A percentile compares a stretch with the other conserved stretches of the same genome.
Evolutionary conservation across 2,888 invertebrate species (phyloP).

Genomic region (Mayetiola destructor): DNA sequence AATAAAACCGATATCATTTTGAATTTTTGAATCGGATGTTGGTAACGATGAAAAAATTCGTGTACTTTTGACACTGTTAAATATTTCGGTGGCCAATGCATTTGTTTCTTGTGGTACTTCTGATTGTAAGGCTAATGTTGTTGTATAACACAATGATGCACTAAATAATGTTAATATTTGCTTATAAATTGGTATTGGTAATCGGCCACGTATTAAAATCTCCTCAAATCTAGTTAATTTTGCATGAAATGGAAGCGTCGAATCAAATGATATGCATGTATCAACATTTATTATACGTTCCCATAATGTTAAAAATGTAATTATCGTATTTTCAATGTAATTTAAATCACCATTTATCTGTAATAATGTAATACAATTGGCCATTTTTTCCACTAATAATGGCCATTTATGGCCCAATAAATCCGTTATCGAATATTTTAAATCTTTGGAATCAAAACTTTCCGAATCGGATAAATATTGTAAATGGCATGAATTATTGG

Average conservation of each 20-base stretch:
- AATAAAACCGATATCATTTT: constrained; percentile 30
- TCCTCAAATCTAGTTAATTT: constrained; percentile 68
- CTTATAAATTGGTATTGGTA: constrained; percentile 73
- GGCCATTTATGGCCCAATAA: constrained; percentile 76
- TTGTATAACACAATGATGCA: constrained; percentile 82
- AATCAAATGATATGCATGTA: constrained; percentile 76
- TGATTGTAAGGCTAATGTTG: constrained; percentile 76
- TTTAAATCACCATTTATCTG: constrained; percentile 26
- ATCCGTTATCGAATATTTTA: constrained; percentile 75
- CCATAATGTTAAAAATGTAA: constrained; percentile 76
- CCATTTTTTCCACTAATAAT: constrained; percentile 56
- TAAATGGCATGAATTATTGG: neutral
- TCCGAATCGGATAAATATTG: constrained; percentile 55
- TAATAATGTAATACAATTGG: constrained; percentile 23
- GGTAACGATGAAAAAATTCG: neutral
- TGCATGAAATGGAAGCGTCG: constrained; percentile 77
- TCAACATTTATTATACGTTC: constrained; percentile 81
- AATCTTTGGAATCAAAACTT: constrained; percentile 69
- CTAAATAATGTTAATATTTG: constrained; percentile 74
- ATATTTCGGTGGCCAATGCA: constrained; percentile 64
- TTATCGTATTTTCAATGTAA: constrained; percentile 50
- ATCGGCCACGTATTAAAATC: constrained; percentile 47
- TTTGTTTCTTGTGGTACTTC: constrained; percentile 72
- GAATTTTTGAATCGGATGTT: constrained; percentile 21
- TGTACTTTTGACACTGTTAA: neutral